Conservation (phyloP, 1,140 invertebrate genomes). For the Hyposmocoma kahamanoa region DNA sequence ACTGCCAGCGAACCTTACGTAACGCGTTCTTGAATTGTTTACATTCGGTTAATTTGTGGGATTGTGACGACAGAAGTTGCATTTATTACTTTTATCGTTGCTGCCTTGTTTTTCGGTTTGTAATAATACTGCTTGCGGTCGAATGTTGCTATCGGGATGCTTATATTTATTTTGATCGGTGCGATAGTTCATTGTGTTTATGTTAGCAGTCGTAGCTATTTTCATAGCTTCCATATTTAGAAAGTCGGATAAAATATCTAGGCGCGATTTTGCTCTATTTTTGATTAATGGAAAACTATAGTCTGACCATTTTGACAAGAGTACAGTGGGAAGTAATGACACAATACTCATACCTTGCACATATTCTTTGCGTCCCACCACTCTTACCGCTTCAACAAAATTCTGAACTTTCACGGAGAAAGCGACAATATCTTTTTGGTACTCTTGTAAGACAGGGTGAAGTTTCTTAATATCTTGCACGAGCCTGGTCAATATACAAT, state of each 20-base stretch:
- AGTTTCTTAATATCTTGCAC: constrained; percentile 11
- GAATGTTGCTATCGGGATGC: background rate
- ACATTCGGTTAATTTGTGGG: background rate
- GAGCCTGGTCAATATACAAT: constrained; percentile 7
- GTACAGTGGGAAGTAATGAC: constrained; percentile 13
- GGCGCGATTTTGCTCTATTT: background rate
- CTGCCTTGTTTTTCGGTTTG: too few relatives aligned
- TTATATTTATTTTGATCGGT: background rate
- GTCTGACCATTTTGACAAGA: constrained; percentile 18
- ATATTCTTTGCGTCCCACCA: constrained; percentile 11
- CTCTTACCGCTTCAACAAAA: constrained; percentile 7
- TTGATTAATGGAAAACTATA: constrained; percentile 10
- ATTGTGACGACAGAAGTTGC: constrained; percentile 5
- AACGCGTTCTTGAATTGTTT: constrained; percentile 6
- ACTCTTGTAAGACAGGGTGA: constrained; percentile 7
- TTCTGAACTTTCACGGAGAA: constrained; percentile 20
- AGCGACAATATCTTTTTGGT: constrained; percentile 12
- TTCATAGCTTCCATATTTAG: constrained; percentile 4
- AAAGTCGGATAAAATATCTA: constrained; percentile 8
- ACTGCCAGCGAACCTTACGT: constrained; percentile 9
- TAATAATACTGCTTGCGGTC: constrained; percentile 6
- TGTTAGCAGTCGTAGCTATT: background rate
- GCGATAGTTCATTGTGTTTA: background rate
- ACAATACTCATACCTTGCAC: constrained; percentile 7
- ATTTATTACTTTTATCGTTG: background rate